These are phyloP conservation scores for Zygaena filipendulae DNA, from an alignment of 2,888 invertebrate species.

Conservation along the genomic window DNA sequence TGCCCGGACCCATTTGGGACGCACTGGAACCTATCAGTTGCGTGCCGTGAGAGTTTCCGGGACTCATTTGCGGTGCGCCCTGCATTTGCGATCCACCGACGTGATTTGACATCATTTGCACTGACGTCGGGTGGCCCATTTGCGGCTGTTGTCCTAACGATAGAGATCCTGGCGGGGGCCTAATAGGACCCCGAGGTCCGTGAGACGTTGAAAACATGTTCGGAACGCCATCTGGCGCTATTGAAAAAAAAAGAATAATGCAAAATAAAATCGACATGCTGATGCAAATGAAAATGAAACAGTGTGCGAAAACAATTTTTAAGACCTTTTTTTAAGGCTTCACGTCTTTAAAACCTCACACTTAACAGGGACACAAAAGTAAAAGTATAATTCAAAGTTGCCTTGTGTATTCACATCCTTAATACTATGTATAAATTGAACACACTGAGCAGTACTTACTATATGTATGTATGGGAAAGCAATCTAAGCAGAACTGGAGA, in stretches of 20 bases:
- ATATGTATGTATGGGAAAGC: too few relatives aligned
- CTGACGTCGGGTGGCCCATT: constrained; percentile 30
- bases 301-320: too few relatives aligned
- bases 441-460: too few relatives aligned
- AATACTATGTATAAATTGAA: too few relatives aligned
- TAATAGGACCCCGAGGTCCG: constrained; percentile 41
- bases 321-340: too few relatives aligned
- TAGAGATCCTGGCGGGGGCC: constrained; percentile 40
- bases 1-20: constrained; percentile 31
- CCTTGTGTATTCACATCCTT: too few relatives aligned
- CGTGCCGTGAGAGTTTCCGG: constrained; percentile 19
- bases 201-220: constrained; percentile 57
- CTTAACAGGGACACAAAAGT: too few relatives aligned
- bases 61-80: constrained; percentile 25
- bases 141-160: constrained; percentile 26
- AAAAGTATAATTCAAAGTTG: too few relatives aligned
- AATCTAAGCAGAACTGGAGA: too few relatives aligned
- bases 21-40: constrained; percentile 20
- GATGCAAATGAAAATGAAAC: too few relatives aligned
- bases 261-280: constrained; percentile 28
- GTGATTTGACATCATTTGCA: constrained; percentile 27
- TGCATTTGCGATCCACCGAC: constrained; percentile 20
- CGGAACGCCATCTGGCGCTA: constrained; percentile 60
- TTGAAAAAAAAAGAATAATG: constrained; percentile 36
- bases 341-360: too few relatives aligned